phyloP scores from a whole-genome alignment of 2,113 vertebrate species.

The Eulemur macaco region DNA sequence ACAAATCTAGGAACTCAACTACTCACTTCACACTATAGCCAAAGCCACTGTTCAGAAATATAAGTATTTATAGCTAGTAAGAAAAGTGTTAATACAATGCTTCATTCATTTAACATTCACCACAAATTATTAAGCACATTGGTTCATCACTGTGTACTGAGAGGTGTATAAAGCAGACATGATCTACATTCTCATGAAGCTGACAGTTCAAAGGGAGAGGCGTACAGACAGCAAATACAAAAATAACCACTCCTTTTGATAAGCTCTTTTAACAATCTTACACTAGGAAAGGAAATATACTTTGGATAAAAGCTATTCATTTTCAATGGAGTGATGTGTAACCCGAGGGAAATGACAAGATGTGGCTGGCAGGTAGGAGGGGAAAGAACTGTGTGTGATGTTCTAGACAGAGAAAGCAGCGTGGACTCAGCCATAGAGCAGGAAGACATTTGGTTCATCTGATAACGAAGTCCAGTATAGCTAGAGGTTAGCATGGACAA shows the following conservation, averaged over 20 bases:
- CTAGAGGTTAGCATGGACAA: too few relatives aligned
- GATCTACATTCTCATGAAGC: not conserved
- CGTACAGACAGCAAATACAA: not conserved
- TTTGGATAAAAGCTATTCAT: not conserved
- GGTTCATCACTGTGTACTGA: not conserved
- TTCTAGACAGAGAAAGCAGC: not conserved
- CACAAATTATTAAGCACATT: not conserved
- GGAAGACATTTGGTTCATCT: not conserved
- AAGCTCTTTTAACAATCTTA: not conserved
- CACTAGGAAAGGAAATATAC: not conserved
- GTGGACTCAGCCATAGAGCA: not conserved
- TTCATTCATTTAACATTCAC: not conserved
- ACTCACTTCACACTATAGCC: not conserved
- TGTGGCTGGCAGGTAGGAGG: not conserved
- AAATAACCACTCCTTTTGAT: not conserved
- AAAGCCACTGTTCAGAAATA: not conserved
- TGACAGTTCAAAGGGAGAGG: not conserved
- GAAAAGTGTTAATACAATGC: not conserved
- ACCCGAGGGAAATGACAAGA: not conserved
- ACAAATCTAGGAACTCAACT: not conserved
- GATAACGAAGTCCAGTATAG: not conserved
- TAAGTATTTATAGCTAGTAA: not conserved
- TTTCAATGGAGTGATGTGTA: not conserved
- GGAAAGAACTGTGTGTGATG: not conserved
- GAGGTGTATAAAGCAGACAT: rapidly evolving